Evolutionary conservation across 2,797 vertebrate species (phyloP), one percentile per base, ranked within the genome.

Genomic region (Vespertilio murinus): DNA sequence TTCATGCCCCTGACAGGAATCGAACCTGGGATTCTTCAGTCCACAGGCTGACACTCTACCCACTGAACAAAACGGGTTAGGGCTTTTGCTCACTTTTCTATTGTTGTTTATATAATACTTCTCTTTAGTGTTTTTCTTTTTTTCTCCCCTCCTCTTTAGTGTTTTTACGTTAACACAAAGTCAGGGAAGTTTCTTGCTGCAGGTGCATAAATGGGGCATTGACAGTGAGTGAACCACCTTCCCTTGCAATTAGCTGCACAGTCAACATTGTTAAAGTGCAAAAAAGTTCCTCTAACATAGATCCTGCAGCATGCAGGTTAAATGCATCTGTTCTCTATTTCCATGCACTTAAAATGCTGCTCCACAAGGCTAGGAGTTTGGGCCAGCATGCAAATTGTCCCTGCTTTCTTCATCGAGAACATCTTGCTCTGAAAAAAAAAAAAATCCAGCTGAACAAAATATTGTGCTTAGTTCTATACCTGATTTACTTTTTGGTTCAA

Each of bases 401-500:
- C 18, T 87, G 22, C 23, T 67, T 77, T 94, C 56, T 73, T 96
- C 56, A 78, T 33, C 52, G 56, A 88, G 20, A 86, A 82, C 25
- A 33, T 47, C 30, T 70, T 78, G 4, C 11, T 45, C 20, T 83
- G 49, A 8, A 80, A 87, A 35, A 70, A 75, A 59, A 35, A 77
- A n/a, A 20, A 75, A 77, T 30, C 18, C 54, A 92, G 13, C 14
- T 87, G 33, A 82, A 92, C 30, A 82, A 81, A 92, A 61, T 54
- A 40, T 28, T 67, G 1, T 93, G 49, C 42, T 93, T 92, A 75
- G 1, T 94, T 84, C 38, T 90, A n/a, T 30, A 64, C 49, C 33
- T 90, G 74, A 90, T 56, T 93, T 80, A 78, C 70, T 59, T 79
- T 90, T 82, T 71, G n/a, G n/a, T 13, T 82, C 14, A 56, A 85